These are phyloP conservation scores for Amorpha juglandis DNA, from an alignment of 2,888 invertebrate species.

Conservation along the genomic window DNA sequence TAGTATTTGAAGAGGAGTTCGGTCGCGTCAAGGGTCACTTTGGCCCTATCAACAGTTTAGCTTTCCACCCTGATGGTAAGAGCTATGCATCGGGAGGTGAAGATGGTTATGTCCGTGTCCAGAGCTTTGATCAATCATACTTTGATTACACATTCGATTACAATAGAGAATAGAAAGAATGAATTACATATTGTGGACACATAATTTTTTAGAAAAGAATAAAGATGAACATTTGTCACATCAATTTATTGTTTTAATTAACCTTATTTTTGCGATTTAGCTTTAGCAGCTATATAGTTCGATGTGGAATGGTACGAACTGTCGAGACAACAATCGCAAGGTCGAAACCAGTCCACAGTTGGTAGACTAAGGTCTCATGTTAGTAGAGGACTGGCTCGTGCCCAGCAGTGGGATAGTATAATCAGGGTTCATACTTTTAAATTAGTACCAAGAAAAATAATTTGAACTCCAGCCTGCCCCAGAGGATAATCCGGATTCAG, in stretches of 20 bases:
- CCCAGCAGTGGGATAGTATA: no score
- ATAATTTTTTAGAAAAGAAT: neutral
- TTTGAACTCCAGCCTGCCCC: no score
- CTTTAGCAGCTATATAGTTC: no score
- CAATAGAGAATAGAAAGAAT: conserved; percentile 77
- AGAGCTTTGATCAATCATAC: conserved; percentile 98
- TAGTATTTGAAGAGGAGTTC: conserved; percentile 98
- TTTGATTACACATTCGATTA: conserved; percentile 98
- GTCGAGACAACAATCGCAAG: no score
- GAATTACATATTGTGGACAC: conserved; percentile 20
- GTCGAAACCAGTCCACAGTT: no score
- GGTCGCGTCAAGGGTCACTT: conserved; percentile 99
- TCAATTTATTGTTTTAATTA: conserved; percentile 1
- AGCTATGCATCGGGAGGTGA: conserved; percentile 99
- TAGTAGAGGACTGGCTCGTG: no score
- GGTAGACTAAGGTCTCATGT: no score
- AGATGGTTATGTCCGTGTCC: conserved; percentile 98
- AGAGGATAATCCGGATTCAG: no score
- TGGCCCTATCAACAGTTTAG: conserved; percentile 99
- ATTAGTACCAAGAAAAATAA: no score
- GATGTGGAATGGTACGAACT: no score
- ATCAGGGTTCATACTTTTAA: no score
- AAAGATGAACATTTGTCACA: conserved; percentile 9
- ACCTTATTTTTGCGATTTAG: neutral
- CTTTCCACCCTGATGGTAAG: conserved; percentile 98